Evolutionary conservation across 2,113 vertebrate genomes (phyloP).

Genomic region (Glaucomys volans): DNA sequence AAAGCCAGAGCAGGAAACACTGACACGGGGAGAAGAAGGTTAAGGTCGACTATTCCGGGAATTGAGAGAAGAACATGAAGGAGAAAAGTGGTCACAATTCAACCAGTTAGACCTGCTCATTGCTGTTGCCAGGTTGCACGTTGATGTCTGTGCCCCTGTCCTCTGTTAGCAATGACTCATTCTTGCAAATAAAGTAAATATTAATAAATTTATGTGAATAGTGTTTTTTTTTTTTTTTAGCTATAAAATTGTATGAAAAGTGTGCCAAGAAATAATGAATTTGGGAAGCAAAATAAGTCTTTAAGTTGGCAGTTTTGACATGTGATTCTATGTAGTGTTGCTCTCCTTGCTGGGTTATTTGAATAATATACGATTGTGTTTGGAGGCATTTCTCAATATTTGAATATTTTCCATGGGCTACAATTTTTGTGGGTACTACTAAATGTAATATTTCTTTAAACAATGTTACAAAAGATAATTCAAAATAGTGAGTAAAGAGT

Average conservation of each 20-base stretch:
- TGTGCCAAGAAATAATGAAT: constrained; percentile 48
- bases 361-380: neutral
- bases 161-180: constrained; percentile 56
- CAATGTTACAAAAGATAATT: neutral
- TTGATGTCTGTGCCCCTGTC: neutral
- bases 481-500: neutral
- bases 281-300: constrained; percentile 57
- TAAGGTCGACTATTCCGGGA: constrained; percentile 66
- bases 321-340: neutral
- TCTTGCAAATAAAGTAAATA: constrained; percentile 65
- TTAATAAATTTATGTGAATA: constrained; percentile 53
- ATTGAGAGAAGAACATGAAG: neutral
- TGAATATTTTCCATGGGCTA: neutral
- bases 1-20: constrained; percentile 53
- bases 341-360: constrained; percentile 22
- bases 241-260: constrained; percentile 46
- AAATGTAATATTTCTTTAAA: neutral
- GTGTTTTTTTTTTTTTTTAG: constrained; percentile 2
- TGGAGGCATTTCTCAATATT: neutral
- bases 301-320: constrained; percentile 47
- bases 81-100: constrained; percentile 53
- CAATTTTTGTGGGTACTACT: constrained; percentile 17
- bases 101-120: neutral
- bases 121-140: neutral
- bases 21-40: constrained; percentile 70